phyloP scores from a whole-genome alignment of 2,888 invertebrate species.

The Hemithea aestivaria region DNA sequence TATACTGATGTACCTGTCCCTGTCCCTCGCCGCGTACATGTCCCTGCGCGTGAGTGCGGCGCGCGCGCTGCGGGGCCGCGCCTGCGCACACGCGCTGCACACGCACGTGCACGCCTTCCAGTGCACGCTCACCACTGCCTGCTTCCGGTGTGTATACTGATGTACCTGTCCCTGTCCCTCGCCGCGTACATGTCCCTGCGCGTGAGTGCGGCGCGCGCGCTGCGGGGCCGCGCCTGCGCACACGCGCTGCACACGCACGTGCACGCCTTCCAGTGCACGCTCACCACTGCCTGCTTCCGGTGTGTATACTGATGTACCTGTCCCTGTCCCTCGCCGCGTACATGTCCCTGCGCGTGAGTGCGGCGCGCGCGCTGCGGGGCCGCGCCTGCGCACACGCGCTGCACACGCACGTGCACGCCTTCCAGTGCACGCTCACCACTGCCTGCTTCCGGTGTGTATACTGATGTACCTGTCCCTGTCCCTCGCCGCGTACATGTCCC shows the following conservation, averaged over 20 bases:
- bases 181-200: too few species aligned
- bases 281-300: constrained; percentile 92
- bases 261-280: constrained; percentile 92
- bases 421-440: constrained; percentile 89
- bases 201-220: constrained; percentile 39
- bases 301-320: constrained; percentile 56
- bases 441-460: constrained; percentile 88
- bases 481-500: too few species aligned
- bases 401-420: constrained; percentile 93
- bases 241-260: constrained; percentile 92
- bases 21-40: too few species aligned
- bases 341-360: too few species aligned
- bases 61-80: constrained; percentile 80
- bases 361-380: constrained; percentile 77
- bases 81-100: constrained; percentile 90
- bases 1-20: constrained; percentile 32
- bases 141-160: constrained; percentile 83
- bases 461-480: not conserved
- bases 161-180: too few species aligned
- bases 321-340: too few species aligned
- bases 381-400: constrained; percentile 89
- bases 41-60: not conserved
- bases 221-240: constrained; percentile 85
- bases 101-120: constrained; percentile 95
- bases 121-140: constrained; percentile 89